These are phyloP conservation scores for Brenthis hecate DNA, from an alignment of 2,888 invertebrate species.

Conservation along the genomic window DNA sequence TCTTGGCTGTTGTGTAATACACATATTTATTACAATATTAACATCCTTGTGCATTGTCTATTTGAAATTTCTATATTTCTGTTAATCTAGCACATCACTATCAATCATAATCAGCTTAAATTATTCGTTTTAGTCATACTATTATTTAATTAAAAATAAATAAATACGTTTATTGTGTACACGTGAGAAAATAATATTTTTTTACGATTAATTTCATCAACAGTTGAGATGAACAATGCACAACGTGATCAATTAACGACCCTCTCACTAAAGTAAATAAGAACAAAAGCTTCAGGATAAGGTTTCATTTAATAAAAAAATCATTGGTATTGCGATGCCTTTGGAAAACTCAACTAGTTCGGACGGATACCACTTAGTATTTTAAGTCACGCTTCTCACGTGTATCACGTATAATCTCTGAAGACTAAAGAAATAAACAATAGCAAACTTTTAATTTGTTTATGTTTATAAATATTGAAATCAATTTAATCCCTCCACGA, in stretches of 20 bases:
- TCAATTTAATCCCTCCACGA: no score
- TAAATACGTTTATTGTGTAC: neutral
- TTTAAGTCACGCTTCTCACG: slow-evolving; percentile 8
- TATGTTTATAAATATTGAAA: neutral
- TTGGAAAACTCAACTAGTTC: slow-evolving; percentile 2
- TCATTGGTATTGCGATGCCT: slow-evolving; percentile 14
- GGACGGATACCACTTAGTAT: neutral
- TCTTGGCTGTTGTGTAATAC: no score
- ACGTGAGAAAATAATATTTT: neutral
- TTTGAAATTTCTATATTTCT: no score
- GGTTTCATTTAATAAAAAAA: slow-evolving; percentile 17
- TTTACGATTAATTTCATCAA: neutral
- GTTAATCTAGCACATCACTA: no score
- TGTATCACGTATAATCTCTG: slow-evolving; percentile 12
- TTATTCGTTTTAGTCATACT: neutral
- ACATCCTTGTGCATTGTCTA: no score
- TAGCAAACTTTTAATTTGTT: neutral
- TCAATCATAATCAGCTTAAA: no score
- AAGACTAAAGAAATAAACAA: neutral
- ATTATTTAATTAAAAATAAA: neutral
- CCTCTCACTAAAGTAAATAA: neutral
- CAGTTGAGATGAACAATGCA: neutral
- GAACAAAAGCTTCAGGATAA: slow-evolving; percentile 13
- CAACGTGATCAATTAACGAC: neutral
- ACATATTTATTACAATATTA: no score